Evolutionary conservation across 2,888 invertebrate species (phyloP).

Genomic region (Amiota minor): DNA sequence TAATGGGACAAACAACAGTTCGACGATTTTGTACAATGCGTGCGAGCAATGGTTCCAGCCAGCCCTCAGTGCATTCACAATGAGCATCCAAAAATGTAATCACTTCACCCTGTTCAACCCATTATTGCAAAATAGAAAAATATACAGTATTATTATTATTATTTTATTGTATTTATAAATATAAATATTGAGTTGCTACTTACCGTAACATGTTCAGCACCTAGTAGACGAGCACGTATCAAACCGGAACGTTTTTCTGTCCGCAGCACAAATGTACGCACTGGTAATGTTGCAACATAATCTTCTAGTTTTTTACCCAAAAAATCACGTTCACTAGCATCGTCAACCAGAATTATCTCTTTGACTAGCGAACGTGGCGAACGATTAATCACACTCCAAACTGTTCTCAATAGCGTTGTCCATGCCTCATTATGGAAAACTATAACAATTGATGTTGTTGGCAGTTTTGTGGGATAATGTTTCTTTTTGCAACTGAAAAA

Average conservation of each 20-base stretch:
- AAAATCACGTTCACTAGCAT: constrained; percentile 96
- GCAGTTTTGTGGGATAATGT: constrained; percentile 84
- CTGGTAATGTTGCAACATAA: constrained; percentile 89
- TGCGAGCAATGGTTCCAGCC: constrained; percentile 95
- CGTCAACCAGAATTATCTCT: constrained; percentile 98
- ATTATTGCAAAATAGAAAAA: background rate
- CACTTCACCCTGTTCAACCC: constrained; percentile 68
- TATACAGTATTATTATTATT: background rate
- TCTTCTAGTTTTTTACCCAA: constrained; percentile 90
- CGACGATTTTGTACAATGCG: constrained; percentile 93
- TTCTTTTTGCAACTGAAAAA: constrained; percentile 83
- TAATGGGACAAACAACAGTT: constrained; percentile 97
- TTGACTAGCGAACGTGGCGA: constrained; percentile 90
- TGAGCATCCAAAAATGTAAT: constrained; percentile 74
- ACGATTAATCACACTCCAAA: constrained; percentile 96
- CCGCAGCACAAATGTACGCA: constrained; percentile 89
- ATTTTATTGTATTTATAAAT: background rate
- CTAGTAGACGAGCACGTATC: constrained; percentile 94
- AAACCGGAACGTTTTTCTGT: constrained; percentile 95
- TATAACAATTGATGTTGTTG: constrained; percentile 96
- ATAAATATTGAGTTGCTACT: constrained; percentile 73
- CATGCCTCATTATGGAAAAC: constrained; percentile 99
- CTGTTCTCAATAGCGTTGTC: constrained; percentile 95
- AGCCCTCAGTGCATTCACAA: constrained; percentile 86
- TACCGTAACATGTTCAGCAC: constrained; percentile 93